phyloP scores from a whole-genome alignment of 2,888 invertebrate genomes.

The Cosmia trapezina region DNA sequence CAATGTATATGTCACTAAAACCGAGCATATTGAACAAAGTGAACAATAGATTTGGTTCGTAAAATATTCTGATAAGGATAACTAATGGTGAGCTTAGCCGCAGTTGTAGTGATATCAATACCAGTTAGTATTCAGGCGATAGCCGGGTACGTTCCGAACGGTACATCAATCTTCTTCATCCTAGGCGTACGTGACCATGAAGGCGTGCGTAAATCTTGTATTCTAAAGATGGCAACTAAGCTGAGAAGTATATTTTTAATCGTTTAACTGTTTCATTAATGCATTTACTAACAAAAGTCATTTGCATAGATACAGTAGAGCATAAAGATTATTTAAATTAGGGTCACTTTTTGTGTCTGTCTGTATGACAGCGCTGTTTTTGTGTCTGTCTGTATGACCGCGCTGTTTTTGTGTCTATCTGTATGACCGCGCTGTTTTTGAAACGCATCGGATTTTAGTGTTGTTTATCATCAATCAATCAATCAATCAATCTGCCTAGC shows the following conservation, averaged over 20 bases:
- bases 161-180: constrained; percentile 28
- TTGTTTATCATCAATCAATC: too few species aligned
- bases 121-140: neutral
- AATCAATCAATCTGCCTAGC: too few species aligned
- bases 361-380: too few species aligned
- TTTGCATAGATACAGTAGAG: neutral
- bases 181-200: neutral
- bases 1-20: neutral
- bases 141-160: neutral
- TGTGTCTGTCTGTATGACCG: too few species aligned
- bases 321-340: too few species aligned
- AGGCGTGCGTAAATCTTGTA: neutral
- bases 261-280: neutral
- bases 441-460: too few species aligned
- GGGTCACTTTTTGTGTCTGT: too few species aligned
- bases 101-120: constrained; percentile 24
- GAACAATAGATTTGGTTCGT: constrained; percentile 1
- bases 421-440: too few species aligned
- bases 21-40: neutral
- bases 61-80: constrained; percentile 21
- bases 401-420: too few species aligned
- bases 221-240: neutral
- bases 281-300: neutral
- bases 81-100: constrained; percentile 18
- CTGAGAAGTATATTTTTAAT: neutral